Evolutionary conservation across 2,797 vertebrate genomes (phyloP).

Genomic region (Mus spretus): DNA sequence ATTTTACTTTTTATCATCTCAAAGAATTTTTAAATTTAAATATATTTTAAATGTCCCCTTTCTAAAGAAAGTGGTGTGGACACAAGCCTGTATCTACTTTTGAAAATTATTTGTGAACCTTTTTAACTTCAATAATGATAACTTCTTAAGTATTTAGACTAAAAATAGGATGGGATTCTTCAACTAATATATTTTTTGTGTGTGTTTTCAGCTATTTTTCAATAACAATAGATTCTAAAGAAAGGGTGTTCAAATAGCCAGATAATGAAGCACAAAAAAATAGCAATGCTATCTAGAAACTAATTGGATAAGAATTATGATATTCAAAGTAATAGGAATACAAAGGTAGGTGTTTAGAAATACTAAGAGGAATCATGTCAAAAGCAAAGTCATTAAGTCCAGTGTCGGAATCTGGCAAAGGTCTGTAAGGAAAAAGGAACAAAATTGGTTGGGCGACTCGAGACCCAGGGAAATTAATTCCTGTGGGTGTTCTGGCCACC

Average conservation of each 20-base stretch:
- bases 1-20: background rate
- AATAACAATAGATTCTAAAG: slow-evolving; percentile 18
- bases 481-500: slow-evolving; percentile 60
- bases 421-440: background rate
- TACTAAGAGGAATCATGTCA: slow-evolving; percentile 55
- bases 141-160: slow-evolving; percentile 54
- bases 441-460: slow-evolving; percentile 52
- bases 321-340: slow-evolving; percentile 66
- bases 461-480: slow-evolving; percentile 17
- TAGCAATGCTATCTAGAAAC: slow-evolving; percentile 18
- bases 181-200: slow-evolving; percentile 44
- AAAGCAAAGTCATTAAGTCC: slow-evolving; percentile 35
- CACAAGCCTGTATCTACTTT: background rate
- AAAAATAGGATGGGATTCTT: slow-evolving; percentile 46
- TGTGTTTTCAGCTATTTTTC: slow-evolving; percentile 52
- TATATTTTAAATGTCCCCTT: background rate
- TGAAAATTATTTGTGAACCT: slow-evolving; percentile 58
- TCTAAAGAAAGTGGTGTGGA: background rate
- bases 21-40: background rate
- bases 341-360: slow-evolving; percentile 21
- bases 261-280: slow-evolving; percentile 18
- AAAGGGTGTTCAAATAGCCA: slow-evolving; percentile 20
- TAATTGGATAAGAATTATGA: slow-evolving; percentile 47
- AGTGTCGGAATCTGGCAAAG: slow-evolving; percentile 50
- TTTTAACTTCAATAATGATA: slow-evolving; percentile 54